A percentile compares a stretch with the other conserved stretches of the same genome.
Conservation (phyloP, 2,888 invertebrate species). For the Ophonus ardosiacus region DNA sequence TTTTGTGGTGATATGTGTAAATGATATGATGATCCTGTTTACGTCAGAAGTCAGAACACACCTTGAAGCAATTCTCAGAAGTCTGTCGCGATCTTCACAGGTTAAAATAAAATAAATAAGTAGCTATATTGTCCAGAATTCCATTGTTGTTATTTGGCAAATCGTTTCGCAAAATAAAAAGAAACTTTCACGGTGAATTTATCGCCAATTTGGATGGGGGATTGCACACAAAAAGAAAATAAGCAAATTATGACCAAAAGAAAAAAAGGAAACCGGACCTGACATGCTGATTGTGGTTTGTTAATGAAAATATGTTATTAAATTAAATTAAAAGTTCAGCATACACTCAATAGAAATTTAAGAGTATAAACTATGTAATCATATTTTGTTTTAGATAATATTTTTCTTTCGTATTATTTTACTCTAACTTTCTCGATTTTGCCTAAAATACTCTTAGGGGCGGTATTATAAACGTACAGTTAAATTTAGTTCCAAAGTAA, state of each 20-base stretch:
- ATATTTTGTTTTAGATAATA: no score
- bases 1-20: conserved; percentile 51
- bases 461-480: no score
- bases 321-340: no score
- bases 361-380: no score
- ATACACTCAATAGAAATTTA: no score
- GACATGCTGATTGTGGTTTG: no score
- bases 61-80: conserved; percentile 53
- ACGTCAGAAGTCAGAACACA: conserved; percentile 51
- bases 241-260: neutral
- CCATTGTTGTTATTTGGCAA: conserved; percentile 43
- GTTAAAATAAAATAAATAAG: conserved; percentile 45
- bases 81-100: conserved; percentile 29
- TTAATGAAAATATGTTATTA: no score
- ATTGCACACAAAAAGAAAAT: neutral
- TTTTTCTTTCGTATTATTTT: no score
- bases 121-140: conserved; percentile 39
- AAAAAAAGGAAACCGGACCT: no score
- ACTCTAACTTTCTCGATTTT: no score
- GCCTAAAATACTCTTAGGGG: no score
- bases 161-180: conserved; percentile 19
- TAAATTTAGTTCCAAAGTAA: no score
- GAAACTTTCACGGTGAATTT: conserved; percentile 26
- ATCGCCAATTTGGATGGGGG: neutral
- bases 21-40: conserved; percentile 55